These are phyloP conservation scores for Podarcis siculus DNA, from an alignment of 2,797 vertebrate genomes.

Conservation along the genomic window DNA sequence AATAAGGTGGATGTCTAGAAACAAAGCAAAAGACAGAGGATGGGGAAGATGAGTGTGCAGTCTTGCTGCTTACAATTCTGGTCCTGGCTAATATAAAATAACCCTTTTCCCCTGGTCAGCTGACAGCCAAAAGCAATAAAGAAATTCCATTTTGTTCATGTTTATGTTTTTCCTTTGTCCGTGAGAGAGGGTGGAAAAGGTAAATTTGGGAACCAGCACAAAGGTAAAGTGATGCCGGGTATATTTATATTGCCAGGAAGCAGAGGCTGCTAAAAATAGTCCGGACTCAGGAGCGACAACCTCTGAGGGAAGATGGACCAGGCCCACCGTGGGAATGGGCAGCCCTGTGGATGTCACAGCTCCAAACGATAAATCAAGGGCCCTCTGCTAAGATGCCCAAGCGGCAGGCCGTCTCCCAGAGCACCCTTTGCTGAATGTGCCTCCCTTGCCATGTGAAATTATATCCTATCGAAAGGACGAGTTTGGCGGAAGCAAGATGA, in stretches of 20 bases:
- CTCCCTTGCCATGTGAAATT: neutral
- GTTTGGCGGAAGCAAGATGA: neutral
- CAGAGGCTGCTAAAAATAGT: fast-evolving
- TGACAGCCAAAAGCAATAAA: neutral
- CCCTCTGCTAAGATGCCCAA: neutral
- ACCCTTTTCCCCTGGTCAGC: no score
- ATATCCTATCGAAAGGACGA: no score
- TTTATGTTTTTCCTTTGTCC: neutral
- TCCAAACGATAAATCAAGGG: neutral
- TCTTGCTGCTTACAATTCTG: no score
- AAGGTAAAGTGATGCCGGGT: neutral
- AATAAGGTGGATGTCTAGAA: no score
- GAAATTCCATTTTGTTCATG: neutral
- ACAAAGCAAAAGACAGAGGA: no score
- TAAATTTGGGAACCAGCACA: neutral
- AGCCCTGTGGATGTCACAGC: neutral
- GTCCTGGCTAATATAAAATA: no score
- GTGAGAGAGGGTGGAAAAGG: neutral
- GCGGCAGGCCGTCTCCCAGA: neutral
- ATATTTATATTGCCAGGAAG: neutral
- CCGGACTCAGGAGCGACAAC: fast-evolving
- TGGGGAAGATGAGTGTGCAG: no score
- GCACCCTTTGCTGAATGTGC: neutral
- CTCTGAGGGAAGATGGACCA: fast-evolving
- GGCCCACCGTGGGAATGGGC: neutral